Percentiles rank a stretch among this genome's conserved stretches.
Evolutionary conservation across 2,797 vertebrate genomes (phyloP).

Genomic region (Tenualosa ilisha): DNA sequence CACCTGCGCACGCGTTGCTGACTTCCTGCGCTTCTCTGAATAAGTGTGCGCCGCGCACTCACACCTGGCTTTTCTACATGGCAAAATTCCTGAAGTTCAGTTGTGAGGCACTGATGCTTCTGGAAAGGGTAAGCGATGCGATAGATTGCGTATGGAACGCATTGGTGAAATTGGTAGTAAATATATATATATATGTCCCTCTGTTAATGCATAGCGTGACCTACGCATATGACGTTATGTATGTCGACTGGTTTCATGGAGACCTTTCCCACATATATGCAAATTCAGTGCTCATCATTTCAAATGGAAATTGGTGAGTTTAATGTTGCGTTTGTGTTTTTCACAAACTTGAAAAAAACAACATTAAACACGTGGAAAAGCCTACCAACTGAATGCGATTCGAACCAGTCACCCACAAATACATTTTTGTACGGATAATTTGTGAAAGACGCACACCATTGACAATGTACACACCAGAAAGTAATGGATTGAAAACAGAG

Average conservation of each 20-base stretch:
- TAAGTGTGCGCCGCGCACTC: neutral
- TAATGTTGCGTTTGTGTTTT: neutral
- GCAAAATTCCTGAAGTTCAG: neutral
- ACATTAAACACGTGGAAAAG: neutral
- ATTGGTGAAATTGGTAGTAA: neutral
- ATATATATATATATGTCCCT: neutral
- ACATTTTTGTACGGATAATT: neutral
- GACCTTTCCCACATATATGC: neutral
- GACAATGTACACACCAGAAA: too few relatives aligned
- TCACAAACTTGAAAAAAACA: neutral
- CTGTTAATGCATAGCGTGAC: neutral
- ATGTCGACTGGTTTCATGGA: neutral
- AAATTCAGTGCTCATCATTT: neutral
- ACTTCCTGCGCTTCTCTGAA: constrained; percentile 5
- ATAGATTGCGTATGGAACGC: neutral
- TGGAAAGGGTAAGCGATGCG: neutral
- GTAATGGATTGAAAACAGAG: neutral
- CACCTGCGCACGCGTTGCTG: neutral
- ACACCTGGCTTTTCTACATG: constrained; percentile 2
- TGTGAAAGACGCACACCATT: neutral
- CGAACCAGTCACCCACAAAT: neutral
- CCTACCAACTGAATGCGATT: neutral
- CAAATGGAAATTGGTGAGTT: neutral
- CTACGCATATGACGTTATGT: neutral
- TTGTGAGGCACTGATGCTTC: neutral